Percentiles rank a stretch among this genome's conserved stretches.
Conservation (phyloP, 2,113 vertebrate species). For the Murina feae region DNA sequence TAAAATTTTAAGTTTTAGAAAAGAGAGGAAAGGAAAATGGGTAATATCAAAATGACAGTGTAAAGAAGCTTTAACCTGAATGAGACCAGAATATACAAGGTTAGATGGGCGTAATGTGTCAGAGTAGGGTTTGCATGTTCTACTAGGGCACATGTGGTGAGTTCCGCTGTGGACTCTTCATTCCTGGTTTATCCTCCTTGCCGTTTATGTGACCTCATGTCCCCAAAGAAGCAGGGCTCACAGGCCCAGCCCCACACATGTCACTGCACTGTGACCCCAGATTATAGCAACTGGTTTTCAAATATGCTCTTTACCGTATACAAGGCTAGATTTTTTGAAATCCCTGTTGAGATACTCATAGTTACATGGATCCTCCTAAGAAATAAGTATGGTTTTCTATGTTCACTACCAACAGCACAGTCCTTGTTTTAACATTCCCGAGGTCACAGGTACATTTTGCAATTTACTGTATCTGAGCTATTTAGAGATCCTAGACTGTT, state of each 20-base stretch:
- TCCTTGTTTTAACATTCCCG: not conserved
- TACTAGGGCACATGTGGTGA: not conserved
- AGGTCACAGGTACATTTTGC: not conserved
- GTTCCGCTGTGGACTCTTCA: not conserved
- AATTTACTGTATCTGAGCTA: not conserved
- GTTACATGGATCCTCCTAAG: not conserved
- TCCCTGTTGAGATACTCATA: not conserved
- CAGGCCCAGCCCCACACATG: conserved; percentile 2
- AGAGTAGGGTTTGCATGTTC: not conserved
- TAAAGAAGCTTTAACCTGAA: not conserved
- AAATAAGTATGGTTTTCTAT: not conserved
- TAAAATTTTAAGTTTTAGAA: not conserved
- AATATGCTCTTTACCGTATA: not conserved
- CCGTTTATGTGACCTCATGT: conserved; percentile 35
- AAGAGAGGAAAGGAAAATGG: not conserved
- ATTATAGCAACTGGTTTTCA: not conserved
- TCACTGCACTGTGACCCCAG: not conserved
- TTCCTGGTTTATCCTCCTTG: conserved; percentile 33
- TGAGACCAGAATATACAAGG: not conserved
- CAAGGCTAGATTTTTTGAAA: not conserved
- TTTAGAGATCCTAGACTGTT: not conserved
- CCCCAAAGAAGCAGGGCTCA: conserved; percentile 20
- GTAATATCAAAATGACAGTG: not conserved
- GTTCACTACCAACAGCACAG: not conserved
- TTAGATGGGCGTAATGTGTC: not conserved